Evolutionary conservation across 2,797 vertebrate genomes (phyloP).

Genomic region (Sternotherus odoratus): DNA sequence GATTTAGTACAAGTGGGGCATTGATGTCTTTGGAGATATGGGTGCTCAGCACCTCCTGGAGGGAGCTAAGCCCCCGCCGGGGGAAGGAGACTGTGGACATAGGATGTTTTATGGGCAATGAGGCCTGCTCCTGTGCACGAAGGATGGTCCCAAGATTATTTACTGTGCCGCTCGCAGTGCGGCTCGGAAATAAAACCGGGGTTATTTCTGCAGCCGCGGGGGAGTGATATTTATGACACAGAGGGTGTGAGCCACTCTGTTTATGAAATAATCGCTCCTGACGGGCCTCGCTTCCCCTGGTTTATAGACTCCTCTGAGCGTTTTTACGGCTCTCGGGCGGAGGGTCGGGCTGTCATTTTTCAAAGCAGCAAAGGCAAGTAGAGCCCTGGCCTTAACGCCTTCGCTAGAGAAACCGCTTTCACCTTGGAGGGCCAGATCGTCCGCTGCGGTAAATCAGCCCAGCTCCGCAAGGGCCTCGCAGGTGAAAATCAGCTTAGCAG

Average conservation of each 20-base stretch:
- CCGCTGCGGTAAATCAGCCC: background rate
- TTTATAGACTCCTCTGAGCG: background rate
- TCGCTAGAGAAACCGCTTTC: background rate
- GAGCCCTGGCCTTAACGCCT: background rate
- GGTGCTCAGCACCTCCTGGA: too few relatives aligned
- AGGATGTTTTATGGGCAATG: background rate
- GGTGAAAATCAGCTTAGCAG: background rate
- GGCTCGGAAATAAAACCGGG: background rate
- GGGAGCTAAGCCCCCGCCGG: too few relatives aligned
- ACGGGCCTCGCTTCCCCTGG: background rate
- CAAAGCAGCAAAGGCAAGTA: background rate
- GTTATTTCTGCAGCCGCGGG: background rate
- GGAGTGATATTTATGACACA: background rate
- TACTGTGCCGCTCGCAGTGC: background rate
- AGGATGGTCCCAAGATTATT: background rate
- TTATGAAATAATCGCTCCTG: background rate
- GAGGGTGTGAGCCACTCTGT: background rate
- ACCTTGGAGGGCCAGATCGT: background rate
- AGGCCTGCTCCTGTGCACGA: background rate
- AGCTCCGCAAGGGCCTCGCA: too few relatives aligned
- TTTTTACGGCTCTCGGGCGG: background rate
- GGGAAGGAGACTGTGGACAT: too few relatives aligned
- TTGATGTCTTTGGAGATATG: background rate
- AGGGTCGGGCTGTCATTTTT: background rate
- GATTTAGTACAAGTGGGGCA: too few relatives aligned